Evolutionary conservation across 2,113 vertebrate species (phyloP), one percentile per base, ranked within the genome.

Genomic region (Corythornis madagascariensis): DNA sequence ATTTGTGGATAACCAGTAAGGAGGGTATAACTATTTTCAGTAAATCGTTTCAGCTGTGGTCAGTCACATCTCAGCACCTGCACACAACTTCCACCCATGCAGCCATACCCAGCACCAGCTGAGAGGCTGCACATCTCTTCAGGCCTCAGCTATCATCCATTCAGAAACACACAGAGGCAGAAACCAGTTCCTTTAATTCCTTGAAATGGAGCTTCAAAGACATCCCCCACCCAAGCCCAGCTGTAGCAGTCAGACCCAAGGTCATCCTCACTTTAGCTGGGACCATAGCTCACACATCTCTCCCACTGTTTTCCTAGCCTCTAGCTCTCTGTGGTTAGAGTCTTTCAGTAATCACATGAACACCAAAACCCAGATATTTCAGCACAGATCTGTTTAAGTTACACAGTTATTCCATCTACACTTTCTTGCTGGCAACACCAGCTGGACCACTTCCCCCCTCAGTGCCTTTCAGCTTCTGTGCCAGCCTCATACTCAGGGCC

Each of bases 1-100:
- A 1, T 2, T 14, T 15, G 20, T 7, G n/a, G 40, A 1, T 10
- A 26, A 18, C n/a, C 42, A 55, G 4, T 0, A 35, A 50, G n/a
- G 21, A 72, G 4, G 31, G 26, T 40, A 13, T 10, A 11, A 7
- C 16, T 25, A 13, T 28, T 26, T 42, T 57, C 89, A 55, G 5
- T 17, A 48, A 64, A 48, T 40, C 64, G 0, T 45, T 12, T 45
- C 81, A 69, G 48, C 77, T 31, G 66, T 7, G 73, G 4, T 8
- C 71, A 73, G 11, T 31, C 40, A 47, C 64, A 4, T 6, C 52
- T 35, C 88, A 65, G 63, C 67, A 31, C 60, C 69, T 35, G 22
- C 73, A 25, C 43, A 3, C 16, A 67, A 0, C 31, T 42, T 67
- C 26, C 48, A 26, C 12, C 20, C 8, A 1, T 3, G 10, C 42